Evolutionary conservation across 2,888 invertebrate species (phyloP), one percentile per base, ranked within the genome.

Genomic region (Tholera decimalis): DNA sequence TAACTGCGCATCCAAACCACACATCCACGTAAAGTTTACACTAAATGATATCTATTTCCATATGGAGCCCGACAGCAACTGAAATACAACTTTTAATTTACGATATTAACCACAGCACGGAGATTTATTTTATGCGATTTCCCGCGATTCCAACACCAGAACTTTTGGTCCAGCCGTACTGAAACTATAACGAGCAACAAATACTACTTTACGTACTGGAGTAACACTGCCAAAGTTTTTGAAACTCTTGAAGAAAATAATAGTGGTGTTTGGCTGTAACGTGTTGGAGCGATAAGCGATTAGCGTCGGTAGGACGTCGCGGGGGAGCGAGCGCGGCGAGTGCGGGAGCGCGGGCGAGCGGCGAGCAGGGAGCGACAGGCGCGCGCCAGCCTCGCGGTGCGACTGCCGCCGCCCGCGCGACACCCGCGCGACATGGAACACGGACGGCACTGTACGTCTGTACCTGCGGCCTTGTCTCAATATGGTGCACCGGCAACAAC

Each of bases 71-170:
- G 43, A 33, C 51, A n/a, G 53, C 55, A 47, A 58, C 59, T 81
- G 49, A 58, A 70, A 79, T 62, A 79, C 65, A 49, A 63, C 60
- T 71, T 82, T 75, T 76, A 71, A 71, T 79, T 79, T 79, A 79
- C 62, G 80, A 76, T 71, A 76, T 63, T 50, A 59, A 75, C 64
- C 66, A 51, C 58, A 66, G 37, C 53, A 41, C 22, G 49, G 24
- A 58, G 39, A 66, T 79, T 63, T 79, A 61, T 74, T 82, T 81
- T 50, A 78, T 68, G 75, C 37, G 66, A 73, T 58, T 81, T 73
- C 75, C 58, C 60, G 63, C 58, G 53, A 61, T 64, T 37, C 39
- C 53, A 46, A 53, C 33, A 11, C 54, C 44, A 61, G n/a, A 53
- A 75, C 26, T 67, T 49, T 43, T 51, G 35, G 26, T 43, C 33